These are phyloP conservation scores for Engraulis encrasicolus DNA, from an alignment of 2,113 vertebrate species.

Conservation along the genomic window DNA sequence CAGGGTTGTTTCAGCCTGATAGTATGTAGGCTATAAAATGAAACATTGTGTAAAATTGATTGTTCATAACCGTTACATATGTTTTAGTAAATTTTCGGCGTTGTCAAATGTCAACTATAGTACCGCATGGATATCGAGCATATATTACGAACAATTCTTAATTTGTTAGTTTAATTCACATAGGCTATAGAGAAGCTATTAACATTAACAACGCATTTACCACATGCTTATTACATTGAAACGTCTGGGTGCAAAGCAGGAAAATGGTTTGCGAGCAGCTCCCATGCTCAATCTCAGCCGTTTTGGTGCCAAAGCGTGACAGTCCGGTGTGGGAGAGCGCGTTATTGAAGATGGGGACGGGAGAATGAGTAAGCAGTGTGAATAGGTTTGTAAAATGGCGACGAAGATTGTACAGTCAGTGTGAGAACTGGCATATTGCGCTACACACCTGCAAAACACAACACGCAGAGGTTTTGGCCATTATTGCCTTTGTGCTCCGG, in stretches of 20 bases:
- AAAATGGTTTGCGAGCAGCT: neutral
- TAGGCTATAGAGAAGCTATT: neutral
- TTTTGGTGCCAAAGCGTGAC: slow-evolving; percentile 49
- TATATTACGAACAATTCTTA: neutral
- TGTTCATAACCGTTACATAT: neutral
- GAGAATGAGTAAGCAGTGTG: slow-evolving; percentile 80
- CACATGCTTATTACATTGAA: neutral
- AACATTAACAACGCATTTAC: neutral
- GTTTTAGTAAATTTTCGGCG: neutral
- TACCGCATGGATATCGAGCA: no score
- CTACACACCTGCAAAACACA: neutral
- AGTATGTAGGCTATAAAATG: neutral
- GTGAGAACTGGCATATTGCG: slow-evolving; percentile 62
- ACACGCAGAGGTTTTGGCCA: neutral
- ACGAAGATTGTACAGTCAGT: slow-evolving; percentile 71
- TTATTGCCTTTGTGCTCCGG: no score
- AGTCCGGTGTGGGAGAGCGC: slow-evolving; percentile 71
- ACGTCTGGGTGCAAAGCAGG: neutral
- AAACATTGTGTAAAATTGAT: neutral
- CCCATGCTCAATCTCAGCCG: neutral
- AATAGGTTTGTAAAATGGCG: slow-evolving; percentile 89
- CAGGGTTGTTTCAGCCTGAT: neutral
- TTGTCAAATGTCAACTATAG: neutral
- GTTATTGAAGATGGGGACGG: slow-evolving; percentile 75
- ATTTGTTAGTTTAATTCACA: neutral